Base-by-base conservation (phyloP, 2,797 vertebrate genomes). In the Myotis planiceps region DNA sequence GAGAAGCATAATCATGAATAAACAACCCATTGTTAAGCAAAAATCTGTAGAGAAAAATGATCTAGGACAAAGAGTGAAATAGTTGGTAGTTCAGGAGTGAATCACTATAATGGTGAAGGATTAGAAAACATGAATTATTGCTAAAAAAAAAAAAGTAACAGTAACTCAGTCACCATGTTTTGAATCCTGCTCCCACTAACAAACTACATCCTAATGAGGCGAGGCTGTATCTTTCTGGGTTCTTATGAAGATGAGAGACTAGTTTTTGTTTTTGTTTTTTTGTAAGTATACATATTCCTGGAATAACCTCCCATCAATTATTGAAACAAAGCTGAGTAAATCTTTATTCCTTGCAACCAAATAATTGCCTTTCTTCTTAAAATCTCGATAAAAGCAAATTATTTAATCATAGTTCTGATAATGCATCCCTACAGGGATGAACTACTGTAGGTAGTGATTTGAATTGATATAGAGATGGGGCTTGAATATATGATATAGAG, bases 361-460 rank as follows among this genome's bases (percentile, higher is more conserved):
- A 66, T 37, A 76, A 25, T 18, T 42, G 79, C 16, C 18, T 80
- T 72, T 23, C 55, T 49, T 90, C 65, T 74, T 45, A 58, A 86
- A 75, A 81, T 9, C 34, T 58, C 60, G 47, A 69, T 47, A 63
- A 96, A 75, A 37, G 8, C 29, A 95, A 86, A 69, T 29, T 66
- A 79, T 32, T 89, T 90, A 93, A 86, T 53, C 23, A 21, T 21
- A 32, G 25, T 51, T 90, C 45, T 93, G 42, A 87, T 81, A 93
- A 90, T 51, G 49, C 21, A 82, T 18, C 29, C n/a, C 34, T 90
- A 90, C 1, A 55, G 25, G 42, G 25, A 78, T 69, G 51, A 74
- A 63, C 29, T 90, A 51, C 10, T 32, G 23, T 34, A 69, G 19
- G 10, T 60, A 16, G 60, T 63, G 60, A 63, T n/a, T 63, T 63